phyloP scores from a whole-genome alignment of 2,888 invertebrate species.

The Cynaeus angustus region DNA sequence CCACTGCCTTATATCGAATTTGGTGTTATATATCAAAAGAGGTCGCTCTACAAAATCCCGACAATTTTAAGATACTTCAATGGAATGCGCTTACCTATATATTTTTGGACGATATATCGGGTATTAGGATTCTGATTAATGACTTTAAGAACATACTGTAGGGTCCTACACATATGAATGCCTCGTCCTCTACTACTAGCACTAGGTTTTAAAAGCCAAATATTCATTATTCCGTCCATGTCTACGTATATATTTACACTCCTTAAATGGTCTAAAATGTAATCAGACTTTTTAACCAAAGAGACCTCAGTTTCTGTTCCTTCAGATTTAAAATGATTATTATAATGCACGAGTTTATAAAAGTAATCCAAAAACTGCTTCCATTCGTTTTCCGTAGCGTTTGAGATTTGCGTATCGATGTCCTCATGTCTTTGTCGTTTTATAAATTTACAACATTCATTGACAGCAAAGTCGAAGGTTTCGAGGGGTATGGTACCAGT shows the following conservation, averaged over 20 bases:
- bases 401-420: slow-evolving; percentile 73
- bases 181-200: slow-evolving; percentile 88
- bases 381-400: slow-evolving; percentile 77
- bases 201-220: slow-evolving; percentile 94
- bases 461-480: slow-evolving; percentile 81
- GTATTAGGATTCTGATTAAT: slow-evolving; percentile 75
- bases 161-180: slow-evolving; percentile 84
- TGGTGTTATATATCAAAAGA: slow-evolving; percentile 86
- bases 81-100: slow-evolving; percentile 79
- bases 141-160: slow-evolving; percentile 81
- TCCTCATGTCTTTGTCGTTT: slow-evolving; percentile 78
- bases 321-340: slow-evolving; percentile 72
- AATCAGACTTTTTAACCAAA: slow-evolving; percentile 72
- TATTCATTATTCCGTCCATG: slow-evolving; percentile 86
- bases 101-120: slow-evolving; percentile 91
- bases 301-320: slow-evolving; percentile 58
- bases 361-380: slow-evolving; percentile 79
- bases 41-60: slow-evolving; percentile 75
- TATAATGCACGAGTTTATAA: slow-evolving; percentile 77
- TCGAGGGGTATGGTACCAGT: slow-evolving; percentile 75
- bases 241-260: slow-evolving; percentile 77
- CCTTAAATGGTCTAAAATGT: slow-evolving; percentile 76
- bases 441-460: slow-evolving; percentile 80
- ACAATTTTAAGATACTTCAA: neutral
- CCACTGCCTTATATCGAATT: slow-evolving; percentile 94